Evolutionary conservation across 2,113 vertebrate species (phyloP).

Genomic region (Lontra canadensis): DNA sequence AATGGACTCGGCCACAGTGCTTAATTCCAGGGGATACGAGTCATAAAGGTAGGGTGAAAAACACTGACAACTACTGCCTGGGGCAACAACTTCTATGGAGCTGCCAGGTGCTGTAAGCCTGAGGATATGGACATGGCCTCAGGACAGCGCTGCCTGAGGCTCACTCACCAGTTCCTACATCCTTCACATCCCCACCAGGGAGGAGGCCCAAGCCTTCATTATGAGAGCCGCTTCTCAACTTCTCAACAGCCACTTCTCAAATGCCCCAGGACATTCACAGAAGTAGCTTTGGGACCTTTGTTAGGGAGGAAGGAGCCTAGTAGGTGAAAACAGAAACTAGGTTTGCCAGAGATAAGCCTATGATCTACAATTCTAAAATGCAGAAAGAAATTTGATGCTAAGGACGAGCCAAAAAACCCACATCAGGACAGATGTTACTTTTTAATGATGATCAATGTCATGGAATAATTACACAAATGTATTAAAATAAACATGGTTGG

Average conservation of each 20-base stretch:
- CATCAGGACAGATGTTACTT: background rate
- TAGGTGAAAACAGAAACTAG: background rate
- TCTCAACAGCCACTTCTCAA: background rate
- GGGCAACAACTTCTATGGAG: background rate
- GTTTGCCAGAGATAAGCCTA: background rate
- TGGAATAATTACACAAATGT: background rate
- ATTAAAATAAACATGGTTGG: background rate
- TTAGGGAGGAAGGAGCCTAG: background rate
- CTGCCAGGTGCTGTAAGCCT: background rate
- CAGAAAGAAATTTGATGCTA: slow-evolving; percentile 7
- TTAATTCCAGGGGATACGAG: background rate
- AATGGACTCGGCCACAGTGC: background rate
- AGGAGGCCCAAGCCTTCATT: background rate
- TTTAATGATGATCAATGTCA: background rate
- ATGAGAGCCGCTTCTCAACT: background rate
- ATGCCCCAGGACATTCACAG: background rate
- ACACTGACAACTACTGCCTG: slow-evolving; percentile 12
- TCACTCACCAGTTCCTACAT: background rate
- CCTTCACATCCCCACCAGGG: background rate
- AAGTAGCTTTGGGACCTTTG: background rate
- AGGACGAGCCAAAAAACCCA: background rate
- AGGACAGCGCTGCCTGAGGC: background rate
- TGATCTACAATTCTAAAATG: slow-evolving; percentile 1
- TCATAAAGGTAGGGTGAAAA: slow-evolving; percentile 12
- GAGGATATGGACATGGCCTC: background rate